Conservation (phyloP, 2,113 vertebrate genomes). For the Psophia crepitans region DNA sequence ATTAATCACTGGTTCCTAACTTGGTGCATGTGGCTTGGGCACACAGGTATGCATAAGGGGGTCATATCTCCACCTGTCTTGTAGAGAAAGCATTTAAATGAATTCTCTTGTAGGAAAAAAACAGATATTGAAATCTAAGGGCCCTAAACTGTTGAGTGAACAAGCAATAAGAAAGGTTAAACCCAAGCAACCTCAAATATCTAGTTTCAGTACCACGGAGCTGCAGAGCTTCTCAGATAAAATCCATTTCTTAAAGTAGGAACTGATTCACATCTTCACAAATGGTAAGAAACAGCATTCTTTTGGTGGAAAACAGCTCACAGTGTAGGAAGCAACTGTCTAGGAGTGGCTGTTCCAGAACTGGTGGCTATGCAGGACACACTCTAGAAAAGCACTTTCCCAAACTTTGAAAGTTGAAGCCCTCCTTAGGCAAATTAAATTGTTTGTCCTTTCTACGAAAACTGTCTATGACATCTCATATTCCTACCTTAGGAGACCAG, state of each 20-base stretch:
- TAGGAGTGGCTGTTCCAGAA: neutral
- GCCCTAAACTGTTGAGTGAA: neutral
- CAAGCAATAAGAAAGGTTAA: neutral
- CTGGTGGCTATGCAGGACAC: neutral
- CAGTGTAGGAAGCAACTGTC: neutral
- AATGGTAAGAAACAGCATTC: neutral
- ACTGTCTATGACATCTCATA: neutral
- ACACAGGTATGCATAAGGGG: neutral
- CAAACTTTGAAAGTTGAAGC: rapidly evolving
- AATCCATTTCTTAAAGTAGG: neutral
- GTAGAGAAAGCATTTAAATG: neutral
- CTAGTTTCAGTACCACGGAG: neutral
- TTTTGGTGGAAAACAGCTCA: neutral
- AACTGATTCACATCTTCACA: neutral
- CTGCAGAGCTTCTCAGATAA: neutral
- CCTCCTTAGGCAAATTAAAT: neutral
- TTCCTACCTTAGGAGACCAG: neutral
- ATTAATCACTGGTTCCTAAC: neutral
- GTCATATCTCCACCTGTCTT: neutral
- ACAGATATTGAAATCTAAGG: neutral
- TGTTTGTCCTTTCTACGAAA: neutral
- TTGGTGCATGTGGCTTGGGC: neutral
- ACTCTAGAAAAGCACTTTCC: neutral
- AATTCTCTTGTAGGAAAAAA: neutral
- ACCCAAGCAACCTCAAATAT: neutral